These are phyloP conservation scores for Corapipo altera DNA, from an alignment of 2,113 vertebrate species.

Conservation along the genomic window DNA sequence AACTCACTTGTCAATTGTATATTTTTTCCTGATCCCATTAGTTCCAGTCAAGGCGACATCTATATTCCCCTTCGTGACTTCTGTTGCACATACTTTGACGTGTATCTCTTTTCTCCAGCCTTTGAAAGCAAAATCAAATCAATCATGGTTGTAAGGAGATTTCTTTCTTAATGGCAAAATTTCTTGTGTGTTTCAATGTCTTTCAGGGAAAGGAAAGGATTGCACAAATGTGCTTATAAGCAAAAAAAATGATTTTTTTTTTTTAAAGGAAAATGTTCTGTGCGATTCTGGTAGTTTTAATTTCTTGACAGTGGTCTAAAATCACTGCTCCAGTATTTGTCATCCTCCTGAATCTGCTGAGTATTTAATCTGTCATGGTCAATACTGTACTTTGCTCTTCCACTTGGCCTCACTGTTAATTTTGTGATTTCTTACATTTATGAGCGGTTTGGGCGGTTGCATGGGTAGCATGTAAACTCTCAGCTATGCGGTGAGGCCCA, in stretches of 20 bases:
- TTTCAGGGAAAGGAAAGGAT: background rate
- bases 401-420: background rate
- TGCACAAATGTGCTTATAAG: background rate
- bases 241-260: background rate
- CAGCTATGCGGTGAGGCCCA: background rate
- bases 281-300: background rate
- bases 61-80: constrained; percentile 31
- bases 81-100: constrained; percentile 33
- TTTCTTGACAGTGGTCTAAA: background rate
- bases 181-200: background rate
- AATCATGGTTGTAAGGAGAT: background rate
- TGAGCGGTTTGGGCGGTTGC: background rate
- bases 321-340: background rate
- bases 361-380: background rate
- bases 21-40: constrained; percentile 37
- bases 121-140: constrained; percentile 28
- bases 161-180: background rate
- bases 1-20: constrained; percentile 49
- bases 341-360: background rate
- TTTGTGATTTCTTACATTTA: background rate
- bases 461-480: background rate
- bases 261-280: background rate
- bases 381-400: background rate
- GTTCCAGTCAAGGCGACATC: constrained; percentile 57
- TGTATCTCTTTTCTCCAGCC: constrained; percentile 57